Evolutionary conservation across 2,888 invertebrate genomes (phyloP).

Genomic region (Drosophila mettleri): DNA sequence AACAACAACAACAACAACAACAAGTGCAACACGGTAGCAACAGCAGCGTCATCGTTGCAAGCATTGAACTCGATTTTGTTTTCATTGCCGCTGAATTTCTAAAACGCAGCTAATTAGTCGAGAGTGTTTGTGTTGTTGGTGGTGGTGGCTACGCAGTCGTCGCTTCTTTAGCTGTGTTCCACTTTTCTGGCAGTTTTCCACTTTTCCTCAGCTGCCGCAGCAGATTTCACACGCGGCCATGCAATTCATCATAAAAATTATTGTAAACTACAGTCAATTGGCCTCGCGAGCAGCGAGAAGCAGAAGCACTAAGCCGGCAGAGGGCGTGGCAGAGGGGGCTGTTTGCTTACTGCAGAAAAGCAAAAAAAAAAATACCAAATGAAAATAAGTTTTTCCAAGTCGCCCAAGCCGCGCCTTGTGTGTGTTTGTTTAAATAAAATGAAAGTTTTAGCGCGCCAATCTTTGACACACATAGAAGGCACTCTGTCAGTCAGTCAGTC

Average conservation of each 20-base stretch:
- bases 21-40: conserved; percentile 39
- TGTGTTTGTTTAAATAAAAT: conserved; percentile 77
- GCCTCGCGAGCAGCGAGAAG: conserved; percentile 21
- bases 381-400: conserved; percentile 75
- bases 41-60: conserved; percentile 66
- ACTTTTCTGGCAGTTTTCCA: conserved; percentile 80
- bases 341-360: conserved; percentile 52
- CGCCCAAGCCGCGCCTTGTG: conserved; percentile 71
- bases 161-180: conserved; percentile 75
- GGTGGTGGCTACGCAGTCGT: conserved; percentile 53
- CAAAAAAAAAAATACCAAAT: conserved; percentile 47
- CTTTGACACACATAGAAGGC: conserved; percentile 75
- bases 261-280: conserved; percentile 75
- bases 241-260: conserved; percentile 81
- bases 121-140: conserved; percentile 69
- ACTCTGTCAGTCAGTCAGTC: conserved; percentile 32
- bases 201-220: conserved; percentile 70
- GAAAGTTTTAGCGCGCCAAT: conserved; percentile 75
- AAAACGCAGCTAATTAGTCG: conserved; percentile 81
- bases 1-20: conserved; percentile 18
- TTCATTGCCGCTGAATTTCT: conserved; percentile 81
- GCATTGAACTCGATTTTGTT: conserved; percentile 82
- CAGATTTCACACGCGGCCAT: conserved; percentile 80
- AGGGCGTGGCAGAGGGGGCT: conserved; percentile 9
- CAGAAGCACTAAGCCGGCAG: conserved; percentile 1